A percentile compares a stretch with the other conserved stretches of the same genome.
Conservation (phyloP, 2,888 invertebrate genomes). For the Conops quadrifasciatus region DNA sequence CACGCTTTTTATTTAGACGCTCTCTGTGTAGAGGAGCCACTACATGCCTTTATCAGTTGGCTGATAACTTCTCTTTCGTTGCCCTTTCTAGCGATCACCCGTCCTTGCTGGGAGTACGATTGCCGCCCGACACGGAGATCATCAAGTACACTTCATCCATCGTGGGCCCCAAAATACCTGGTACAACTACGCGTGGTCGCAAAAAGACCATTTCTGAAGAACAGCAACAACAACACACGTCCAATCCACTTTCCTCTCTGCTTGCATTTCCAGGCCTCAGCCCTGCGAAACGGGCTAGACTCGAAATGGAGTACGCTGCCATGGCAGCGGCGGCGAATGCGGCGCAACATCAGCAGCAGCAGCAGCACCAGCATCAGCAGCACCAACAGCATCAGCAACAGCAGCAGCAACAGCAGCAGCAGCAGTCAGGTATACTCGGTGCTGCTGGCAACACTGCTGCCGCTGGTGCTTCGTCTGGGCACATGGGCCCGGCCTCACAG, state of each 20-base stretch:
- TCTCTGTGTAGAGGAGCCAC: slow-evolving; percentile 36
- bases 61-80: background rate
- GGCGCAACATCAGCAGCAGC: slow-evolving; percentile 58
- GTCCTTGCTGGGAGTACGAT: slow-evolving; percentile 82
- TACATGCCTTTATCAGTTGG: background rate
- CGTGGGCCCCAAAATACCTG: slow-evolving; percentile 85
- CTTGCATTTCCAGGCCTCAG: slow-evolving; percentile 68
- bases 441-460: slow-evolving; percentile 24
- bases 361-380: slow-evolving; percentile 34
- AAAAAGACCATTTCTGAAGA: slow-evolving; percentile 90
- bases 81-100: slow-evolving; percentile 74
- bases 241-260: slow-evolving; percentile 62
- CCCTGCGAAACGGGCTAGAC: slow-evolving; percentile 65
- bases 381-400: slow-evolving; percentile 40
- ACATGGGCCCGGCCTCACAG: slow-evolving; percentile 43
- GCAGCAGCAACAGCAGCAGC: slow-evolving; percentile 38
- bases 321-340: slow-evolving; percentile 63
- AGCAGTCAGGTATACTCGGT: slow-evolving; percentile 31
- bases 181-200: slow-evolving; percentile 83
- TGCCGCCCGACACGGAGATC: slow-evolving; percentile 89
- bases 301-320: slow-evolving; percentile 65
- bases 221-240: slow-evolving; percentile 67
- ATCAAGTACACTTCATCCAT: slow-evolving; percentile 90
- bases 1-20: slow-evolving; percentile 26
- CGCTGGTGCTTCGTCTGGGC: slow-evolving; percentile 43